Evolutionary conservation across 2,888 invertebrate genomes (phyloP).

Genomic region (Polyommatus iphigenia): DNA sequence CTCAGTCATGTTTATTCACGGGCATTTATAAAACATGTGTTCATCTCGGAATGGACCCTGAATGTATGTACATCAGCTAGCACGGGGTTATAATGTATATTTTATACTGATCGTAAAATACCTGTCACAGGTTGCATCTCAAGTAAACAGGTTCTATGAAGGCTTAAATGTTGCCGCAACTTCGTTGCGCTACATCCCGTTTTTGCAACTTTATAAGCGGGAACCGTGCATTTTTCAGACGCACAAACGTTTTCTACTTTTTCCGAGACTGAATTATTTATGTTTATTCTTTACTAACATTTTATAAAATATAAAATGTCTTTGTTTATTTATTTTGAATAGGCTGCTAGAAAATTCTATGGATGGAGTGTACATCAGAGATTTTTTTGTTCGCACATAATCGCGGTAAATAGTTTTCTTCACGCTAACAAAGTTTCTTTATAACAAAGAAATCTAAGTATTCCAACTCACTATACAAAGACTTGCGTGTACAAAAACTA

Average conservation of each 20-base stretch:
- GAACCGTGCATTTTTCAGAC: too few relatives aligned
- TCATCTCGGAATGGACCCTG: conserved; percentile 1
- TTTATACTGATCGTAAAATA: conserved; percentile 1
- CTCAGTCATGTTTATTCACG: conserved; percentile 23
- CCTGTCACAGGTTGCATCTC: not conserved
- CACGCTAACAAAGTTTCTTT: not conserved
- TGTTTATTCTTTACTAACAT: too few relatives aligned
- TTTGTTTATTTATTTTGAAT: too few relatives aligned
- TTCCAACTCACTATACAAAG: not conserved
- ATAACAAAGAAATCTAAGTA: not conserved
- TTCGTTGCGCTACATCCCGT: too few relatives aligned
- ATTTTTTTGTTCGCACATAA: not conserved
- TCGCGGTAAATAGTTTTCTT: too few relatives aligned
- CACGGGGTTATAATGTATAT: not conserved
- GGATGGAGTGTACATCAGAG: not conserved
- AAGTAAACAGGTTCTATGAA: not conserved
- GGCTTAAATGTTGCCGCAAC: too few relatives aligned
- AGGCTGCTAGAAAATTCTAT: too few relatives aligned
- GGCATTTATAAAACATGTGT: conserved; percentile 15
- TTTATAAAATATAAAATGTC: too few relatives aligned
- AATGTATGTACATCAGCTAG: conserved; percentile 9
- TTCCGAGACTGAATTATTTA: too few relatives aligned
- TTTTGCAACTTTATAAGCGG: too few relatives aligned
- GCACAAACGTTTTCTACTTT: too few relatives aligned
- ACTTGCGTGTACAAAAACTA: not conserved